Evolutionary conservation across 2,113 vertebrate genomes (phyloP), one percentile per base, ranked within the genome.

Genomic region (Melanostigma gelatinosum): DNA sequence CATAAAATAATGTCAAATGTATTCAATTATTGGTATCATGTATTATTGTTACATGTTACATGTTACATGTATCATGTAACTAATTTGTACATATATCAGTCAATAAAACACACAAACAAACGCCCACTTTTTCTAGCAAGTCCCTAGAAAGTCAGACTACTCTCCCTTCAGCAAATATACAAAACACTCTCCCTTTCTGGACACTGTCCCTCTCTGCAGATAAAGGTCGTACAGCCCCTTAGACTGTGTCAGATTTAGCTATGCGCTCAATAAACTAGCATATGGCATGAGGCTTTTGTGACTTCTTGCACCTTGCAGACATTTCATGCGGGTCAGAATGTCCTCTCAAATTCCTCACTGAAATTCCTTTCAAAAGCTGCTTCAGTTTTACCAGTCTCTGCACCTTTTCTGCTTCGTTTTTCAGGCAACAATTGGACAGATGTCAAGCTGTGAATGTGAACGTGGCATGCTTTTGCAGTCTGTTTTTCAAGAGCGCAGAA

Each of bases 281-380:
- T 8, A 48, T 34, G 2, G 36, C 58, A 22, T 10, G 29, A 18
- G 13, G 54, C 27, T 61, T 32, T 63, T 44, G 73, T 46, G 38
- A 71, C 60, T 65, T 63, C 32, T 34, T 64, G 67, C 54, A 63
- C 7, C 63, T 69, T 22, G 55, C 44, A 6, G 20, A 55, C 18
- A 44, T 72, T 22, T 76, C 24, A 24, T 46, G 55, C n/a, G 42
- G 70, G 64, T 84, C 72, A 66, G 70, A 64, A 74, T 74, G 50
- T 79, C 77, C 71, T 75, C 50, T 75, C 24, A 64, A 57, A 74
- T 50, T 66, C 18, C 6, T 3, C 32, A 64, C 60, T 57, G 8
- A 52, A 52, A 52, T 57, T 73, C 52, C 40, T 60, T 58, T 42
- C 16, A 66, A 60, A 52, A 22, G 57, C 29, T 38, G 34, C 55